Evolutionary conservation across 2,113 vertebrate species (phyloP), one percentile per base, ranked within the genome.

Genomic region (Gymnocephalus cernua): DNA sequence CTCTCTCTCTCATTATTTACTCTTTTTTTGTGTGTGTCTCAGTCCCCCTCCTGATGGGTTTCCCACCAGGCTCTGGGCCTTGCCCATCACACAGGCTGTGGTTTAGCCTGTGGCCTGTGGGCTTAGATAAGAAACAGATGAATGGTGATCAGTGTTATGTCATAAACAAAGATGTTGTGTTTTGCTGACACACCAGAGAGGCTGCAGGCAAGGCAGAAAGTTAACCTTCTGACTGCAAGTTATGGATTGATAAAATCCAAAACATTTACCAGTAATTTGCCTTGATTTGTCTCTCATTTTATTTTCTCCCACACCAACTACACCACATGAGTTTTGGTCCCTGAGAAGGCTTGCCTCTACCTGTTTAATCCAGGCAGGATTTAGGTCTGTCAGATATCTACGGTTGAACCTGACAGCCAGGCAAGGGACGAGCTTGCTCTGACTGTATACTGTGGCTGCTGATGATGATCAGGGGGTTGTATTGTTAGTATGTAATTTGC

Each of bases 61-160:
- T 38, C 21, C 48, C 57, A 44, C 14, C 50, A 51, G 6, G 74
- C 69, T 61, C n/a, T 15, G 27, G 27, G 27, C 11, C 3, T 6
- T 21, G 83, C 48, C 64, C 47, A 41, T 71, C 70, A 53, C 74
- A 45, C 21, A 41, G 53, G 16, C 64, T 0, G 35, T 4, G 72
- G 64, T 74, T 59, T 27, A 70, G 45, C 72, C 75, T 10, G 69
- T 69, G 41, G 61, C 53, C 59, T 63, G 41, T 27, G 58, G 38
- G 1, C 29, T 91, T 92, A 88, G 54, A 76, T 77, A 88, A 90
- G 35, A 80, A 45, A 77, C 82, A 71, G 66, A 81, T 69, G 86
- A 89, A 62, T 74, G 77, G 44, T 48, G 86, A 82, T 80, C 71
- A 25, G 77, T 1, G 45, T 86, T 86, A 87, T 80, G 51, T 81